Evolutionary conservation across 30 jellyfish, hydroid and myxozoan species (phyloP), one percentile per base, ranked within the genome.

Genomic region (Sanderia malayensis): DNA sequence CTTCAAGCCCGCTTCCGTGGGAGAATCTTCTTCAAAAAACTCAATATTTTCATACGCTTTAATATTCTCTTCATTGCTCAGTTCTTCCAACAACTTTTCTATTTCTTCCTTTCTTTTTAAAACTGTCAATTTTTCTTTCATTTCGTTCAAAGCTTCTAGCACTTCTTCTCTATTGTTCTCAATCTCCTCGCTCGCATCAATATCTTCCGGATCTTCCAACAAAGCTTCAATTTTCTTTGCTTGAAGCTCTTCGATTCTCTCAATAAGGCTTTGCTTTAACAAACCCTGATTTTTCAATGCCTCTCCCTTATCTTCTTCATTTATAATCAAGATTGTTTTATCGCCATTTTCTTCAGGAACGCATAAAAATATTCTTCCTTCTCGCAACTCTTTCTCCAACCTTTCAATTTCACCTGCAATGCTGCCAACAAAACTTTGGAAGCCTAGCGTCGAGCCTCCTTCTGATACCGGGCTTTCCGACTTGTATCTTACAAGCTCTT

Each of bases 401-500:
- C 23, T 63, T 47, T 31, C 88, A 1, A 65, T 47, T 59, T 76
- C 88, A 46, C 52, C 79, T 33, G 47, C 73, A 25, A 76, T 62
- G 30, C 37, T 65, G 28, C 28, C 46, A 66, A 76, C 45, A 71
- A 76, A 18, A 0, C 73, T 61, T 9, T 61, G 64, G n/a, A n/a
- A n/a, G n/a, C n/a, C n/a, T 52, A 76, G 31, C 23, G 52, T 76
- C 2, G 88, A 80, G 27, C 88, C 64, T 37, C 3, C 31, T 26
- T 63, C 75, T 2, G 21, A 27, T 9, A 24, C 53, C 20, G 75
- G 75, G 23, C 55, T 41, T 6, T 6, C 15, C 15, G 57, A 25
- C 75, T 19, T 63, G 44, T 19, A 62, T 0, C 64, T 67, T 7
- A 59, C 25, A 0, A 76, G 63, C n/a, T 22, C 20, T 0, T 29